Base-by-base conservation (phyloP, 2,797 vertebrate species). In the Enteromius paludinosus region DNA sequence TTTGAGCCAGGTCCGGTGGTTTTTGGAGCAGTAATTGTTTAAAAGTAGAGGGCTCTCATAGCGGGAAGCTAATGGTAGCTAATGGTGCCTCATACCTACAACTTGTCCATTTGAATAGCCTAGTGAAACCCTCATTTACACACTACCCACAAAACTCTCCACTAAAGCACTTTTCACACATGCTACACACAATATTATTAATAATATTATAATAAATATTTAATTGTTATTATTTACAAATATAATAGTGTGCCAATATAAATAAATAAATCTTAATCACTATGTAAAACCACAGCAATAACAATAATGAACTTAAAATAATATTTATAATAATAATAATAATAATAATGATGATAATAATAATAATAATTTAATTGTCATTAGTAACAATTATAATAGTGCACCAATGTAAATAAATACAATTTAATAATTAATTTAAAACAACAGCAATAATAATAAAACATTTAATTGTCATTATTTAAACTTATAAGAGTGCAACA, bases 51-150 rank as follows among this genome's bases (percentile, higher is more conserved):
- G 86, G 93, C 93, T 93, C 91, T 94, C 87, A 87, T 83, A 91
- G 90, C 90, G 81, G 87, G 92, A 88, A 92, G 91, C 91, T 94
- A 94, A 94, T 94, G 93, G 92, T 62, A 83, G 90, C 91, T 93
- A 94, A 95, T 94, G 93, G 93, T 91, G 92, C 92, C 92, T 93
- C 90, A 90, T 93, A 91, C 88, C 86, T 70, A 88, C 78, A 84
- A 78, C 20, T 75, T 85, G 66, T 30, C 75, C 75, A 68, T 82
- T 84, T 84, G 49, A 83, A 59, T 45, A 70, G 49, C 18, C 65
- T 68, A 66, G 74, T 49, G 70, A 84, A 84, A 72, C 38, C 30
- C 81, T 81, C 52, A 86, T 84, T 87, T 86, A 78, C 47, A 68
- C 71, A 79, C 65, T 83, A 84, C 82, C 56, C 70, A 82, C 70